Percentiles rank a stretch among this genome's conserved stretches.
These are phyloP conservation scores for Phalacrocorax brasilianus DNA, from an alignment of 2,113 vertebrate genomes.

Conservation along the genomic window DNA sequence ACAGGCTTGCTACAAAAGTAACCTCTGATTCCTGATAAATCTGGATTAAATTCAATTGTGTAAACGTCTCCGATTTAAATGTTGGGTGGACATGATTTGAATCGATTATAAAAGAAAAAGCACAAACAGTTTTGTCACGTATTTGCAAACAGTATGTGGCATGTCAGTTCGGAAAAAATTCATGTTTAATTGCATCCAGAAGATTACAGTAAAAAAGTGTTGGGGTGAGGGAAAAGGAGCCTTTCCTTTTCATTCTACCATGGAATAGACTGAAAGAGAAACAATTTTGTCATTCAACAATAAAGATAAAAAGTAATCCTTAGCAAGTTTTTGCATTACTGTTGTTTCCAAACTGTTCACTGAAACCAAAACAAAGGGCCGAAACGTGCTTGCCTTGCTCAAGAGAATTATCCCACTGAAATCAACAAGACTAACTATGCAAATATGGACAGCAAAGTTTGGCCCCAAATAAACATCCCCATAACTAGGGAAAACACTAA, in stretches of 20 bases:
- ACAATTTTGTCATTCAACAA: neutral
- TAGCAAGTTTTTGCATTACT: constrained; percentile 28
- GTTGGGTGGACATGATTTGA: neutral
- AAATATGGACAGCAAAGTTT: constrained; percentile 44
- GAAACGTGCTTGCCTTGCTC: constrained; percentile 27
- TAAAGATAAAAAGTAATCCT: neutral
- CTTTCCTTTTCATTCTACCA: constrained; percentile 48
- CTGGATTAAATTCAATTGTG: neutral
- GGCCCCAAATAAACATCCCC: constrained; percentile 65
- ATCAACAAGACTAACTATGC: constrained; percentile 1
- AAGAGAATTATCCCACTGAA: neutral
- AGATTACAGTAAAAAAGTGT: constrained; percentile 13
- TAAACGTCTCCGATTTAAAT: neutral
- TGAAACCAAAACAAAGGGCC: constrained; percentile 54
- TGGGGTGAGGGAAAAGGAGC: neutral
- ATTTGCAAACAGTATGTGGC: neutral
- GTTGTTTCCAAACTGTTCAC: constrained; percentile 24
- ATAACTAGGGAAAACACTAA: constrained; percentile 67
- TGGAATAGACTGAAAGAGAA: constrained; percentile 3
- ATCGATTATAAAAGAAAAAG: neutral
- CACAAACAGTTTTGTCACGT: neutral
- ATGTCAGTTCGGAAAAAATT: neutral
- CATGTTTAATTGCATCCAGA: neutral
- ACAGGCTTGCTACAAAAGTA: constrained; percentile 29
- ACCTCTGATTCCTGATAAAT: constrained; percentile 17